Conservation (phyloP, 1,140 invertebrate genomes). For the Heliothis subflexa region DNA sequence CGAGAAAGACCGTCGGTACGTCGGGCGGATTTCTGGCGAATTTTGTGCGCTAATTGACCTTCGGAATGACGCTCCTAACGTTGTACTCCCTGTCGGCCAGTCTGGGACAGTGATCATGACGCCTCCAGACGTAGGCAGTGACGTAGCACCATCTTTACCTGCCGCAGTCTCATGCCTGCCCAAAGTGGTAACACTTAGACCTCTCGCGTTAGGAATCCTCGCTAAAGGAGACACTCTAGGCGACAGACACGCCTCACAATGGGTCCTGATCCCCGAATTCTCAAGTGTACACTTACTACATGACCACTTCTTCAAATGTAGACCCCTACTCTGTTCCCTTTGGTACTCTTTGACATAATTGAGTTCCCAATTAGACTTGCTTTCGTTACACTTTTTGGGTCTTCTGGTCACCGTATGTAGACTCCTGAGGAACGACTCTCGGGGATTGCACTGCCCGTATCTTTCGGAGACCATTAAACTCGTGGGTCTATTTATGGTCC, state of each 20-base stretch:
- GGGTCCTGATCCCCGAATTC: slow-evolving; percentile 88
- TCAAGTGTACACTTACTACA: slow-evolving; percentile 92
- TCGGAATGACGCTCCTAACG: slow-evolving; percentile 83
- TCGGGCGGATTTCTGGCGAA: slow-evolving; percentile 85
- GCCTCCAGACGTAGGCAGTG: slow-evolving; percentile 76
- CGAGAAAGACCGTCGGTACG: slow-evolving; percentile 89
- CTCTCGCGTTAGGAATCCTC: slow-evolving; percentile 76
- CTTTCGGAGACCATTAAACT: slow-evolving; percentile 82
- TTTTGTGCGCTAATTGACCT: slow-evolving; percentile 83
- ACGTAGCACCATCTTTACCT: slow-evolving; percentile 76
- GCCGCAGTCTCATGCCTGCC: slow-evolving; percentile 77
- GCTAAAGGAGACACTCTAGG: slow-evolving; percentile 75
- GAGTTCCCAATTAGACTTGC: slow-evolving; percentile 83
- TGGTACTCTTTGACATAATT: slow-evolving; percentile 83
- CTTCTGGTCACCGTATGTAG: slow-evolving; percentile 79
- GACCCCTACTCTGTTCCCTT: slow-evolving; percentile 75
- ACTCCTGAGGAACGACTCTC: slow-evolving; percentile 79
- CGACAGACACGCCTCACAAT: slow-evolving; percentile 89
- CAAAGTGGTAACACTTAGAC: slow-evolving; percentile 81
- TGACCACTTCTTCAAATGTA: slow-evolving; percentile 88
- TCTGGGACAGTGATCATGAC: slow-evolving; percentile 83
- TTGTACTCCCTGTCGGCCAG: slow-evolving; percentile 78
- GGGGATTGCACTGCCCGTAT: slow-evolving; percentile 72
- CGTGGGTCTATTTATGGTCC: slow-evolving; percentile 76
- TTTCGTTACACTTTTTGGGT: slow-evolving; percentile 78